These are phyloP conservation scores for Machaerirhynchus nigripectus DNA, from an alignment of 2,113 vertebrate species.

Conservation along the genomic window DNA sequence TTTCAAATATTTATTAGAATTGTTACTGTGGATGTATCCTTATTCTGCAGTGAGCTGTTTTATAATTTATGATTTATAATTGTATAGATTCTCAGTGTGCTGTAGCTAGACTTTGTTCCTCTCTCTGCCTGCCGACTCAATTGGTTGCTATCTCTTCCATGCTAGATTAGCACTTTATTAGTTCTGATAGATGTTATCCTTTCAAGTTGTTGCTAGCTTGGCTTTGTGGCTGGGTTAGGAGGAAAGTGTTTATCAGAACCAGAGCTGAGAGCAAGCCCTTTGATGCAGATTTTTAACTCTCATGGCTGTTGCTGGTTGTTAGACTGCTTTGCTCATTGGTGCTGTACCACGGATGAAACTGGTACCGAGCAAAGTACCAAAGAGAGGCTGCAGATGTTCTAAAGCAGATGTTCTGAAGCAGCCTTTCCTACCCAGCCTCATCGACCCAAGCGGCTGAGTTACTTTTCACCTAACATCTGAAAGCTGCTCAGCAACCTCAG, in stretches of 20 bases:
- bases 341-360: not conserved
- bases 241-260: not conserved
- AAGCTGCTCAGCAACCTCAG: not conserved
- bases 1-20: conserved; percentile 39
- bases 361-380: not conserved
- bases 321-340: not conserved
- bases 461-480: not conserved
- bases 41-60: not conserved
- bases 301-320: not conserved
- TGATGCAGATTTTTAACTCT: not conserved
- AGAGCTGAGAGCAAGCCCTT: not conserved
- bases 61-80: conserved; percentile 42
- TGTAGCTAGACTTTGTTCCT: conserved; percentile 3
- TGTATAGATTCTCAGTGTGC: not conserved
- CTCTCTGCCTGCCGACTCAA: not conserved
- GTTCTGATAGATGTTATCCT: conserved; percentile 31
- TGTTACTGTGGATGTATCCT: not conserved
- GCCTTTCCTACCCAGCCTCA: not conserved
- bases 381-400: not conserved
- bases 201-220: conserved; percentile 22
- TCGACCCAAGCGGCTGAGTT: not conserved
- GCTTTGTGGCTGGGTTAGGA: not conserved
- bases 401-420: not conserved
- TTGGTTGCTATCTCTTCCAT: conserved; percentile 15
- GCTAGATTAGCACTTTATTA: not conserved